Percentiles rank a stretch among this genome's conserved stretches.
phyloP scores from a whole-genome alignment of 1,140 invertebrate species.

The Argopecten irradians region DNA sequence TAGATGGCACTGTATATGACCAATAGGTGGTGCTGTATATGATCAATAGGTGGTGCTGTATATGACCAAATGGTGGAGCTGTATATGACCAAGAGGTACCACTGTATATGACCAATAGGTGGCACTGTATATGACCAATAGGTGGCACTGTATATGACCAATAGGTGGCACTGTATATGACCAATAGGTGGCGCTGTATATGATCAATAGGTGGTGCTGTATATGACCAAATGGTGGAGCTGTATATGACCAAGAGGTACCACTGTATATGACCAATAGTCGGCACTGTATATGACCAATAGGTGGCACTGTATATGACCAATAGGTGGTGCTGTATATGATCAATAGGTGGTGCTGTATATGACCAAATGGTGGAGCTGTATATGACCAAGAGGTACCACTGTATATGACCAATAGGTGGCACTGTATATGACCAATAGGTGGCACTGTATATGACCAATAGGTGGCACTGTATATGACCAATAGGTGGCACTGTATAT shows the following conservation, averaged over 20 bases:
- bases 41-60: no score
- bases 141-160: background rate
- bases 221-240: no score
- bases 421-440: no score
- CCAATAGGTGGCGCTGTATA: background rate
- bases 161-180: background rate
- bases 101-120: no score
- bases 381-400: background rate
- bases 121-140: background rate
- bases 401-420: background rate
- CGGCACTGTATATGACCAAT: background rate
- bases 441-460: background rate
- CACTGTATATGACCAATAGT: background rate
- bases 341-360: background rate
- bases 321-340: background rate
- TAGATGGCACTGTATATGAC: no score
- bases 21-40: no score
- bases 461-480: background rate
- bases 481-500: background rate
- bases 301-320: background rate
- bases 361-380: background rate
- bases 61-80: no score
- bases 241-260: background rate
- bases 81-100: background rate
- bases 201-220: background rate